phyloP scores from a whole-genome alignment of 2,888 invertebrate species.

The Tipula confusa region DNA sequence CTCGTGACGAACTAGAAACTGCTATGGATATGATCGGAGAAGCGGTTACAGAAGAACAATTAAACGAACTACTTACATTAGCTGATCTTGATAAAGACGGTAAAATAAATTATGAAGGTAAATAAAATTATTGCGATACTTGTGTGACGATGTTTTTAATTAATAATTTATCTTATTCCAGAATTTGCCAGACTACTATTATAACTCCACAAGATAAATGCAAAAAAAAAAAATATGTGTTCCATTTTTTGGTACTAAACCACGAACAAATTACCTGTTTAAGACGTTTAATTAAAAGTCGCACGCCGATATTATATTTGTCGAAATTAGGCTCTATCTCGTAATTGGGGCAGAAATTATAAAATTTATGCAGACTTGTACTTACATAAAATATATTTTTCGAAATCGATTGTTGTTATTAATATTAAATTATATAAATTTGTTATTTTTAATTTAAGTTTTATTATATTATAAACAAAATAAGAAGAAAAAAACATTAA shows the following conservation, averaged over 20 bases:
- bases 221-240: not conserved
- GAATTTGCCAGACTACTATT: conserved; percentile 27
- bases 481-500: not conserved
- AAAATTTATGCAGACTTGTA: not conserved
- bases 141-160: not conserved
- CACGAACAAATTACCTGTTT: not conserved
- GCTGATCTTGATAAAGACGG: conserved; percentile 78
- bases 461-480: conserved; percentile 13
- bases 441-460: conserved; percentile 25
- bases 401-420: conserved; percentile 7
- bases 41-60: conserved; percentile 67
- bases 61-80: conserved; percentile 67
- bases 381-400: not conserved
- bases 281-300: not conserved
- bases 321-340: not conserved
- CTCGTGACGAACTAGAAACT: conserved; percentile 68
- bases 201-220: not conserved
- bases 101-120: conserved; percentile 77
- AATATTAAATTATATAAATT: not conserved
- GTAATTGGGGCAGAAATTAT: too few species aligned
- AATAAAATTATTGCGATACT: conserved; percentile 32
- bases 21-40: conserved; percentile 83
- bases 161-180: not conserved
- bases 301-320: not conserved
- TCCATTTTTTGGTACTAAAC: not conserved